Conservation (phyloP, 2,113 vertebrate genomes). For the Chroicocephalus ridibundus region DNA sequence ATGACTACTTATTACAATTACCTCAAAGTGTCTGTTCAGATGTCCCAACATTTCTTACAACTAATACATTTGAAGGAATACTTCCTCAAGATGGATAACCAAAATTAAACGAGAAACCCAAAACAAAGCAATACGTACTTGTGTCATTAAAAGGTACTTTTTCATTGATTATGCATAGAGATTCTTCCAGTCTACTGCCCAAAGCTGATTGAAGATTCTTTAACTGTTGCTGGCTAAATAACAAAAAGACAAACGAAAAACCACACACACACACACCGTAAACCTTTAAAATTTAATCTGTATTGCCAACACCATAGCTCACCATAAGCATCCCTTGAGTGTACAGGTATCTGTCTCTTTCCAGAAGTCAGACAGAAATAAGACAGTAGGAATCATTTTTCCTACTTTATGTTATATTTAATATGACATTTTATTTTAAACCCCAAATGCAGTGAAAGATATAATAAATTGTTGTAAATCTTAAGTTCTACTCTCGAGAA, state of each 20-base stretch:
- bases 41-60: background rate
- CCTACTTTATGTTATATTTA: background rate
- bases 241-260: conserved; percentile 49
- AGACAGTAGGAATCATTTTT: background rate
- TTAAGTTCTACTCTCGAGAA: background rate
- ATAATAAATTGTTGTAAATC: background rate
- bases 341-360: background rate
- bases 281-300: background rate
- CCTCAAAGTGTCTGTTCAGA: background rate
- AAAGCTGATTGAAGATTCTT: conserved; percentile 91
- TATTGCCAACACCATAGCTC: background rate
- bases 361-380: background rate
- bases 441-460: background rate
- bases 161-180: conserved; percentile 92
- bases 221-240: conserved; percentile 92
- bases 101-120: background rate
- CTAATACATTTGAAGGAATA: background rate
- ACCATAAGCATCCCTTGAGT: background rate
- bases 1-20: background rate
- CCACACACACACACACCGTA: background rate
- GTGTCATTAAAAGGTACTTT: conserved; percentile 99
- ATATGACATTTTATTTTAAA: background rate
- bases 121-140: conserved; percentile 81
- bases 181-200: conserved; percentile 91
- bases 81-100: background rate